These are phyloP conservation scores for Pediacus dermestoides DNA, from an alignment of 2,888 invertebrate species.

Conservation along the genomic window DNA sequence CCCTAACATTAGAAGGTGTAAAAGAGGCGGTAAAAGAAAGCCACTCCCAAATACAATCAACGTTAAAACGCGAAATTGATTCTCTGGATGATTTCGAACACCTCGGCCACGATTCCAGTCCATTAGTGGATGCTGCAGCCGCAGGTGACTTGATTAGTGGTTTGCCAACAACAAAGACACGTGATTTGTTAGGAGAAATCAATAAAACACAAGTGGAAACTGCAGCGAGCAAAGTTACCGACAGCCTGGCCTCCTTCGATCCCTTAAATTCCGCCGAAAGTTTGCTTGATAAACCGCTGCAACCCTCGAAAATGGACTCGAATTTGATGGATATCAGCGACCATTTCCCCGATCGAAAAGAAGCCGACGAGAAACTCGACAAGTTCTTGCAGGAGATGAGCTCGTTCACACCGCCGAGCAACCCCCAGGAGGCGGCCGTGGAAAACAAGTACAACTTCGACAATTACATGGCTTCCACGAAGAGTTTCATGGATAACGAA, in stretches of 20 bases:
- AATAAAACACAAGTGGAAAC: conserved; percentile 47
- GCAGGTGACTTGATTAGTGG: conserved; percentile 48
- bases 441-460: conserved; percentile 25
- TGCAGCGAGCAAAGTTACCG: conserved; percentile 34
- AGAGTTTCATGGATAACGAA: conserved; percentile 44
- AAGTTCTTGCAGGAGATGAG: conserved; percentile 38
- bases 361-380: conserved; percentile 41
- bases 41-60: conserved; percentile 3
- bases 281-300: conserved; percentile 21
- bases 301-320: conserved; percentile 40
- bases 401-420: conserved; percentile 20
- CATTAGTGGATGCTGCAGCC: conserved; percentile 38
- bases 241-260: conserved; percentile 28
- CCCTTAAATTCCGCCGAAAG: conserved; percentile 18
- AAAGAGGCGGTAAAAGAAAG: conserved; percentile 18
- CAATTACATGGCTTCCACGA: conserved; percentile 30
- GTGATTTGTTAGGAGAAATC: conserved; percentile 42
- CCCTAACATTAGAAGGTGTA: conserved; percentile 19
- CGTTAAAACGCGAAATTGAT: conserved; percentile 57
- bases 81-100: conserved; percentile 74
- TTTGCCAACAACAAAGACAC: conserved; percentile 38
- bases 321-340: conserved; percentile 45
- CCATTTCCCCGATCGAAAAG: conserved; percentile 41
- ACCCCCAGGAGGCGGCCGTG: conserved; percentile 19
- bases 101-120: conserved; percentile 59